phyloP scores from a whole-genome alignment of 2,888 invertebrate species.

The Parapristionchus giblindavisi region DNA sequence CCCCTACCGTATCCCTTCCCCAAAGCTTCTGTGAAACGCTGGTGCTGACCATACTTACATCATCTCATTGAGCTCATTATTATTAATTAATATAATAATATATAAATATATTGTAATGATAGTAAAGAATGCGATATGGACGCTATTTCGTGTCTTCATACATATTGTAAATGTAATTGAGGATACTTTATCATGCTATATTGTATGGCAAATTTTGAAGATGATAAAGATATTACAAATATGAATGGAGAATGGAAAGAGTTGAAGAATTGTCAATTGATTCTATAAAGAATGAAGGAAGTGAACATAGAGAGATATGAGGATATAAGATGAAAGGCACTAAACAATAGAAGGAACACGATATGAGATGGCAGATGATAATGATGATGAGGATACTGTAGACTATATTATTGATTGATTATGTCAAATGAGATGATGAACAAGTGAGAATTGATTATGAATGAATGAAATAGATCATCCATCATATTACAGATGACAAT shows the following conservation, averaged over 20 bases:
- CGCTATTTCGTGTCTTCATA: background rate
- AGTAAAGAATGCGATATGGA: constrained; percentile 8
- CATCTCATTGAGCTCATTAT: background rate
- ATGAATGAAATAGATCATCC: background rate
- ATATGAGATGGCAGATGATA: background rate
- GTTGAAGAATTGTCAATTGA: constrained; percentile 10
- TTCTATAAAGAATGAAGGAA: background rate
- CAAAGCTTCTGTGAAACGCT: background rate
- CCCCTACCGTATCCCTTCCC: no score
- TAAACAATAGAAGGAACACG: background rate
- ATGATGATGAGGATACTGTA: background rate
- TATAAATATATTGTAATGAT: background rate
- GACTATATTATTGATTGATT: background rate
- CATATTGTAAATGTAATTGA: background rate
- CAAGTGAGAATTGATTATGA: background rate
- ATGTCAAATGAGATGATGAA: constrained; percentile 6
- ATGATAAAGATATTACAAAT: background rate
- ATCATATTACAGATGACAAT: background rate
- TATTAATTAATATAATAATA: background rate
- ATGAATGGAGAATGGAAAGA: constrained; percentile 6
- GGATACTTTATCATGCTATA: constrained; percentile 10
- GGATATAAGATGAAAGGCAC: background rate
- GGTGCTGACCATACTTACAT: constrained; percentile 19
- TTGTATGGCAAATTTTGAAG: constrained; percentile 12
- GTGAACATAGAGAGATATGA: constrained; percentile 3